phyloP scores from a whole-genome alignment of 2,113 vertebrate species.

The Cinclus cinclus region DNA sequence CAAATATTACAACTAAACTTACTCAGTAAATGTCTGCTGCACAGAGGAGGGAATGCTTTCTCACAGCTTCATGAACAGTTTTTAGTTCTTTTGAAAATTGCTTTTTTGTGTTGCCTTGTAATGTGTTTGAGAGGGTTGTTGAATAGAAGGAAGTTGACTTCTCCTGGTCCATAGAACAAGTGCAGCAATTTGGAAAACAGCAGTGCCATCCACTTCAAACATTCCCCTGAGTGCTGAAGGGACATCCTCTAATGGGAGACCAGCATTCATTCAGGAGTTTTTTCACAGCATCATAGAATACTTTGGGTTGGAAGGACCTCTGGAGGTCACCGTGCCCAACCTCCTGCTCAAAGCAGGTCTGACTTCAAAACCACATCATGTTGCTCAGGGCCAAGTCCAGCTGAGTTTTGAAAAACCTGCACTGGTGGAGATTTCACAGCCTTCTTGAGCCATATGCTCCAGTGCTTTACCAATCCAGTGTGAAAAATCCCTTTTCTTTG shows the following conservation, averaged over 20 bases:
- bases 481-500: neutral
- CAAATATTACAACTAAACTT: neutral
- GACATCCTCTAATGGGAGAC: neutral
- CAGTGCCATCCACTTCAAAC: neutral
- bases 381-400: slow-evolving; percentile 19
- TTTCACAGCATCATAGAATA: neutral
- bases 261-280: neutral
- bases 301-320: slow-evolving; percentile 38
- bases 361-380: slow-evolving; percentile 16
- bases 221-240: neutral
- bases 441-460: neutral
- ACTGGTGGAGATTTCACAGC: neutral
- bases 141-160: neutral
- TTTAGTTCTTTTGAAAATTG: neutral
- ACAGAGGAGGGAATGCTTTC: neutral
- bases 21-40: neutral
- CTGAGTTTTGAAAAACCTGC: slow-evolving; percentile 16
- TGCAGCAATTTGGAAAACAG: neutral
- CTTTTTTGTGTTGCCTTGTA: neutral
- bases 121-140: neutral
- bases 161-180: neutral
- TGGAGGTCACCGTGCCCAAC: slow-evolving; percentile 14
- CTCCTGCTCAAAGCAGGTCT: slow-evolving; percentile 38
- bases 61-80: neutral
- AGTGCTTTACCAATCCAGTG: neutral